A percentile compares a stretch with the other conserved stretches of the same genome.
Conservation (phyloP, 1,140 invertebrate species). For the Cotesia chilonis region DNA sequence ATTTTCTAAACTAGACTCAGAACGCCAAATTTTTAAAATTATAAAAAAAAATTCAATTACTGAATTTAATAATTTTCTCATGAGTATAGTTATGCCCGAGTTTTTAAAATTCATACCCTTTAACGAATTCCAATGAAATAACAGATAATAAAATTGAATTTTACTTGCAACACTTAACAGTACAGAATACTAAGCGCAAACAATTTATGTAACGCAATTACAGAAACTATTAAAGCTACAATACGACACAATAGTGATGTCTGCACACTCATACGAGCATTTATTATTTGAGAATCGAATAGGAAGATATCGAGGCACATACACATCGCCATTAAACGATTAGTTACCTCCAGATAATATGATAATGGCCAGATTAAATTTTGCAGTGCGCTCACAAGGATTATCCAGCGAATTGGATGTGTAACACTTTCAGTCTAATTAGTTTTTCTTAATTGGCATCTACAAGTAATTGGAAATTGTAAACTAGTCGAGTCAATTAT, state of each 20-base stretch:
- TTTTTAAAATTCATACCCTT: no score
- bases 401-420: constrained; percentile 37
- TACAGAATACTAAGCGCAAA: no score
- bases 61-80: no score
- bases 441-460: constrained; percentile 43
- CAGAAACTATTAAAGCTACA: neutral
- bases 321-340: constrained; percentile 38
- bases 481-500: constrained; percentile 11
- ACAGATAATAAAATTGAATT: no score
- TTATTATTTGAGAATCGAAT: constrained; percentile 7
- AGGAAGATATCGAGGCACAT: constrained; percentile 22
- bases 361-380: constrained; percentile 41
- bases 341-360: constrained; percentile 39
- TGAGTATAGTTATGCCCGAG: no score
- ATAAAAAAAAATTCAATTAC: no score
- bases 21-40: neutral
- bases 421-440: constrained; percentile 33
- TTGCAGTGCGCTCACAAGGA: constrained; percentile 35
- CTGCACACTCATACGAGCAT: constrained; percentile 1
- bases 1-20: neutral
- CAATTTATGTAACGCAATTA: neutral
- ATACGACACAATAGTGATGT: no score
- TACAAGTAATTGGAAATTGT: constrained; percentile 40
- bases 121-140: no score
- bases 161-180: no score